These are phyloP conservation scores for Bovichtus diacanthus DNA, from an alignment of 2,797 vertebrate species.

Conservation along the genomic window DNA sequence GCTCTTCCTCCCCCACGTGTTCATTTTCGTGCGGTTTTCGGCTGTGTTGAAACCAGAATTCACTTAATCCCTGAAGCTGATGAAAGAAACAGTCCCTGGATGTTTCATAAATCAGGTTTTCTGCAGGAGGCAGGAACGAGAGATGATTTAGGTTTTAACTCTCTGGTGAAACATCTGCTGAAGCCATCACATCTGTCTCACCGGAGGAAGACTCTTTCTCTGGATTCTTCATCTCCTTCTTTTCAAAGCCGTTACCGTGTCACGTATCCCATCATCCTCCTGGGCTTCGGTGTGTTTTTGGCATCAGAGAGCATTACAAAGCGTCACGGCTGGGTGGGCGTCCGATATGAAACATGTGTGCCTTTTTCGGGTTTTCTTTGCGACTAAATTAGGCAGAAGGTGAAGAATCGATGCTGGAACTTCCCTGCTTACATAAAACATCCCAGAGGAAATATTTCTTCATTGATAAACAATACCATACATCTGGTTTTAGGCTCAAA, in stretches of 20 bases:
- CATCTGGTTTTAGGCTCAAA: not conserved
- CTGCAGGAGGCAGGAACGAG: constrained; percentile 14
- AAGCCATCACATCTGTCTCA: constrained; percentile 67
- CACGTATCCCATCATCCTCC: constrained; percentile 47
- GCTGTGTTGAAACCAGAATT: constrained; percentile 1
- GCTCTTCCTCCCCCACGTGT: not conserved
- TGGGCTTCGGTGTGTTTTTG: constrained; percentile 54
- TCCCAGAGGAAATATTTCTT: constrained; percentile 20
- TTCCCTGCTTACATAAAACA: constrained; percentile 34
- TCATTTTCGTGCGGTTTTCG: not conserved
- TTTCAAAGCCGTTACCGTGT: constrained; percentile 32
- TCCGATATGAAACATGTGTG: constrained; percentile 63
- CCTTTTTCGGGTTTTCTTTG: constrained; percentile 27
- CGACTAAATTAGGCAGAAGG: constrained; percentile 21
- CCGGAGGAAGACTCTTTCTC: constrained; percentile 55
- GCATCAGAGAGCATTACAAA: constrained; percentile 49
- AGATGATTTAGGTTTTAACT: constrained; percentile 31
- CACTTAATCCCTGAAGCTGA: not conserved
- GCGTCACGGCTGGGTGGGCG: constrained; percentile 47
- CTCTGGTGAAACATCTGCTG: constrained; percentile 61
- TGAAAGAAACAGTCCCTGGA: not conserved
- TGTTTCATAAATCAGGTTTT: constrained; percentile 16
- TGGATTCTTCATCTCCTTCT: constrained; percentile 54
- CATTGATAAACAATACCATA: not conserved
- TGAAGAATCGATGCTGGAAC: constrained; percentile 24